These are phyloP conservation scores for Rhodinocichla rosea DNA, from an alignment of 2,113 vertebrate genomes.

Conservation along the genomic window DNA sequence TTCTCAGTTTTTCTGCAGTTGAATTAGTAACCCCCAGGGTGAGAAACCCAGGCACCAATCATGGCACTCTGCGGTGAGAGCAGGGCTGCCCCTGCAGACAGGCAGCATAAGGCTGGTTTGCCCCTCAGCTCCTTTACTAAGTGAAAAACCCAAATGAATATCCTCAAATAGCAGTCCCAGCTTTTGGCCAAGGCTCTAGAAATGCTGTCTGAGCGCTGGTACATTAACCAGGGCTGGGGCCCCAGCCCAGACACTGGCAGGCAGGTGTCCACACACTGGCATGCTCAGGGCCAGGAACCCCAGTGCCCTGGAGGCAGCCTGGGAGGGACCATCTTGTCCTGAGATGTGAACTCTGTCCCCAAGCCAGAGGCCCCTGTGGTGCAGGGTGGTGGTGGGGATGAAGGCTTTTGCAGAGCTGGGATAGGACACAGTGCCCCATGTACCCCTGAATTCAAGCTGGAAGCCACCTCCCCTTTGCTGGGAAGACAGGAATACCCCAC, in stretches of 20 bases:
- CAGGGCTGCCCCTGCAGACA: not conserved
- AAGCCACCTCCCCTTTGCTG: rapidly evolving
- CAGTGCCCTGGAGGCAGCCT: not conserved
- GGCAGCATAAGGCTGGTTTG: not conserved
- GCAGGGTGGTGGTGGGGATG: not conserved
- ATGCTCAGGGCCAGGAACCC: not conserved
- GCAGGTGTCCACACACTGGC: not conserved
- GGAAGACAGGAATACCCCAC: not conserved
- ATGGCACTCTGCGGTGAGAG: not conserved
- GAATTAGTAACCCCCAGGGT: not conserved
- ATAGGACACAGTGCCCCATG: rapidly evolving
- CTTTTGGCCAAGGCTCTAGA: not conserved
- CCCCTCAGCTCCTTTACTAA: not conserved
- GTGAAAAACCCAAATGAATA: not conserved
- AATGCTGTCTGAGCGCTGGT: not conserved
- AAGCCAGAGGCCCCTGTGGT: not conserved
- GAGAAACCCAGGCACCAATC: not conserved
- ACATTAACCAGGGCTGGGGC: rapidly evolving
- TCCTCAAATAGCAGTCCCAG: not conserved
- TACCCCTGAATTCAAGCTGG: not conserved
- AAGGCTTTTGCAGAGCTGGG: not conserved
- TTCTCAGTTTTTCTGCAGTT: not conserved
- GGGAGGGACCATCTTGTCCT: not conserved
- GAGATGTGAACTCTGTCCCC: not conserved
- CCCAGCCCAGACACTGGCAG: not conserved